Percentiles rank a stretch among this genome's conserved stretches.
Conservation (phyloP, 2,797 vertebrate genomes). For the Hydrolagus colliei region DNA sequence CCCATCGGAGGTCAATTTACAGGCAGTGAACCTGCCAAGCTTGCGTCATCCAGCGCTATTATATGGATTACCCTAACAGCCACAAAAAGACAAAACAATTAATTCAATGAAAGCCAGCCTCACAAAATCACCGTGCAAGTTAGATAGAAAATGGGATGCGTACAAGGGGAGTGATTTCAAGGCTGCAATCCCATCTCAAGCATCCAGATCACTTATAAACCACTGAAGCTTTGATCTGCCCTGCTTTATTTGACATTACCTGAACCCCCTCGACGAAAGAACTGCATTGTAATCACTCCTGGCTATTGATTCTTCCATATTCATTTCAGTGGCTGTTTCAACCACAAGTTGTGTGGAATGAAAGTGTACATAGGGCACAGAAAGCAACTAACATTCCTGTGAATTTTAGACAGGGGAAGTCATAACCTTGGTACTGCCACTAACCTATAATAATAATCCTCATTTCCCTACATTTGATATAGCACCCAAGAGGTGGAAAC, state of each 20-base stretch:
- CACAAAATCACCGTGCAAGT: not conserved
- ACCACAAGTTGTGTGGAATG: not conserved
- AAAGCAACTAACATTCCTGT: conserved; percentile 4
- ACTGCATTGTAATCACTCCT: not conserved
- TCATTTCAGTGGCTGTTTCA: conserved; percentile 2
- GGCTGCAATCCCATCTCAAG: not conserved
- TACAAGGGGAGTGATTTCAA: not conserved
- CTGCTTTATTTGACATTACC: not conserved
- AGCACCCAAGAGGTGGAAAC: too few relatives aligned
- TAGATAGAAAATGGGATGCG: not conserved
- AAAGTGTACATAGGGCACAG: conserved; percentile 4
- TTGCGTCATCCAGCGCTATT: not conserved
- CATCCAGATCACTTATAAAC: not conserved
- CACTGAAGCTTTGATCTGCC: not conserved
- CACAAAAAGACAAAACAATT: not conserved
- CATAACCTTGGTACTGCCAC: not conserved
- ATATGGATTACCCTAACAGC: not conserved
- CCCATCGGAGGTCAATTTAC: not conserved
- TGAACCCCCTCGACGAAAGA: not conserved
- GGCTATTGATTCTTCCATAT: conserved; percentile 15
- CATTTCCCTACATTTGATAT: too few relatives aligned
- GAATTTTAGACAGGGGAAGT: not conserved
- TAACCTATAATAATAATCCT: not conserved
- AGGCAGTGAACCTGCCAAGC: not conserved
- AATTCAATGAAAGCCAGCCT: not conserved